Evolutionary conservation across 1,140 invertebrate species (phyloP).

Genomic region (Lordiphosa clarofinis): DNA sequence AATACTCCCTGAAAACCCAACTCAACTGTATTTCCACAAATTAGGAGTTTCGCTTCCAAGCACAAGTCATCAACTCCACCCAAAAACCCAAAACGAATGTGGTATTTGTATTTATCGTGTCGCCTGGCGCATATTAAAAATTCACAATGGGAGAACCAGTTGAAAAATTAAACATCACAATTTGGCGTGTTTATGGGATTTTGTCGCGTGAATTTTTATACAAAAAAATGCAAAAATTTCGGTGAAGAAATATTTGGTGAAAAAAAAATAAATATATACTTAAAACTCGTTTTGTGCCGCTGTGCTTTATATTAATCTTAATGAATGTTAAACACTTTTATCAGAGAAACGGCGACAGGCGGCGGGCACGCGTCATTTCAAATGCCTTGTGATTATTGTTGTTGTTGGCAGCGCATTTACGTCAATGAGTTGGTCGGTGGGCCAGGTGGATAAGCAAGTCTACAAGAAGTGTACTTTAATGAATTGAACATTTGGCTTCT

Average conservation of each 20-base stretch:
- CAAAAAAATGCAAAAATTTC: slow-evolving; percentile 31
- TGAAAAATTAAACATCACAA: slow-evolving; percentile 60
- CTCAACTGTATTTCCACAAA: too few species aligned
- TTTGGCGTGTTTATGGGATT: slow-evolving; percentile 53
- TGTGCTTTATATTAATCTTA: slow-evolving; percentile 65
- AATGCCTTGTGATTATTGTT: slow-evolving; percentile 38
- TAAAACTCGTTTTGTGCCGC: slow-evolving; percentile 59
- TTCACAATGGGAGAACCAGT: slow-evolving; percentile 42
- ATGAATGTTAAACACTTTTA: slow-evolving; percentile 78
- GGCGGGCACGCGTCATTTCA: slow-evolving; percentile 60
- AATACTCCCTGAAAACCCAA: too few species aligned
- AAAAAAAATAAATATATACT: slow-evolving; percentile 29
- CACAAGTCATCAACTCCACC: slow-evolving; percentile 21
- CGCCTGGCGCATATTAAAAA: slow-evolving; percentile 51
- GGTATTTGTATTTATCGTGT: slow-evolving; percentile 20
- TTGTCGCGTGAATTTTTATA: slow-evolving; percentile 60
- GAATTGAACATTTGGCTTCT: slow-evolving; percentile 9
- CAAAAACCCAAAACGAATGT: slow-evolving; percentile 14
- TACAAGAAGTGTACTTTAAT: slow-evolving; percentile 28
- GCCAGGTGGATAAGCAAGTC: slow-evolving; percentile 12
- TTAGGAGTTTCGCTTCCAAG: too few species aligned
- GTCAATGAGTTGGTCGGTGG: slow-evolving; percentile 36
- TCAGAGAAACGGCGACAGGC: slow-evolving; percentile 42
- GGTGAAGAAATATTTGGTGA: slow-evolving; percentile 35
- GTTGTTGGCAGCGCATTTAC: slow-evolving; percentile 41